These are phyloP conservation scores for Patella caerulea DNA, from an alignment of 2,888 invertebrate species.

Conservation along the genomic window DNA sequence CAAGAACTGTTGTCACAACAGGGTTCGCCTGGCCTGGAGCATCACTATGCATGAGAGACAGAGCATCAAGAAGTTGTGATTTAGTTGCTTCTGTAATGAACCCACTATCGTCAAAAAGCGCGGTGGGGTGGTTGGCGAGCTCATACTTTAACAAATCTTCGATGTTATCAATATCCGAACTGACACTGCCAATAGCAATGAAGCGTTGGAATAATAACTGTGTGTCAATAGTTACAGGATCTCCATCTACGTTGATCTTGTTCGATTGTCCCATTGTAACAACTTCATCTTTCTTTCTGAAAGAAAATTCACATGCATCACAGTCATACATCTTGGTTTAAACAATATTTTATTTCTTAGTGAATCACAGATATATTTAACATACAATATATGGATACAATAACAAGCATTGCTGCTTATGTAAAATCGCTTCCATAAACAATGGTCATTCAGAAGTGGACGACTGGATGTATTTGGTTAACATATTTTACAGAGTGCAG, in stretches of 20 bases:
- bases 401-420: too few relatives aligned
- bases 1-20: conserved; percentile 19
- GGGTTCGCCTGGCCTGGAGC: neutral
- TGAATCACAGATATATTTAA: too few relatives aligned
- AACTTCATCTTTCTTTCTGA: too few relatives aligned
- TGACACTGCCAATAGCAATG: neutral
- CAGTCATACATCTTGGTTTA: too few relatives aligned
- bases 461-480: too few relatives aligned
- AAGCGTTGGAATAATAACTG: conserved; percentile 37
- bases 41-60: conserved; percentile 3
- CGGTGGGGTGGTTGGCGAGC: conserved; percentile 26
- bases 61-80: conserved; percentile 31
- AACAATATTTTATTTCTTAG: too few relatives aligned
- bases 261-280: too few relatives aligned
- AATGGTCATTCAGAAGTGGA: too few relatives aligned
- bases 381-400: too few relatives aligned
- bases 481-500: too few relatives aligned
- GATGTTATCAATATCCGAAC: conserved; percentile 9
- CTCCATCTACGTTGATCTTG: conserved; percentile 16
- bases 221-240: conserved; percentile 30
- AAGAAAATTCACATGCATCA: too few relatives aligned
- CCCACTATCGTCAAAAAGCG: conserved; percentile 34
- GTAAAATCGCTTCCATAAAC: too few relatives aligned
- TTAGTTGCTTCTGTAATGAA: conserved; percentile 28
- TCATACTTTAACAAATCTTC: conserved; percentile 27